phyloP scores from a whole-genome alignment of 1,140 invertebrate species.

The Conus ventricosus region DNA sequence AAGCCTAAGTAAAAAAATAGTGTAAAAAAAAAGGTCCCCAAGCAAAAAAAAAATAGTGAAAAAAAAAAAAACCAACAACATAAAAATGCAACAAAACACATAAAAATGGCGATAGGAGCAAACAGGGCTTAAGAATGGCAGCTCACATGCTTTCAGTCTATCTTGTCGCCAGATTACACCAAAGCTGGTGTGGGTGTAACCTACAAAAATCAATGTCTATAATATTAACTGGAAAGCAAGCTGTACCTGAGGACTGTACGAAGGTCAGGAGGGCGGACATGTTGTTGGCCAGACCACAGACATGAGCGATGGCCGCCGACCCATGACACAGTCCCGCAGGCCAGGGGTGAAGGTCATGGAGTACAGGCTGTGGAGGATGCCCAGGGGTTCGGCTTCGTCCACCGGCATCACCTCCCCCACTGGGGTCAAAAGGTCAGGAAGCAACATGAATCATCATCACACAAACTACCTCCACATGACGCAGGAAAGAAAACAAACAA shows the following conservation, averaged over 20 bases:
- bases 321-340: slow-evolving; percentile 78
- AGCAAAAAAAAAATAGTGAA: too few species aligned
- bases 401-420: slow-evolving; percentile 59
- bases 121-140: too few species aligned
- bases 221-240: too few species aligned
- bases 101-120: too few species aligned
- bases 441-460: neutral
- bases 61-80: too few species aligned
- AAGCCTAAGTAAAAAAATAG: too few species aligned
- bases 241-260: slow-evolving; percentile 70
- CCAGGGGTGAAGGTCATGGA: slow-evolving; percentile 82
- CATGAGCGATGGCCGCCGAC: slow-evolving; percentile 82
- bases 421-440: slow-evolving; percentile 32
- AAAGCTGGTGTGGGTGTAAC: too few species aligned
- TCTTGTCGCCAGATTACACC: too few species aligned
- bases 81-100: too few species aligned
- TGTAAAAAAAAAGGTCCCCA: too few species aligned
- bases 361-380: slow-evolving; percentile 82
- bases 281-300: slow-evolving; percentile 83
- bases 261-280: slow-evolving; percentile 81
- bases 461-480: neutral
- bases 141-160: too few species aligned
- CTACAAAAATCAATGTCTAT: too few species aligned
- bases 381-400: slow-evolving; percentile 79
- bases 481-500: neutral